Base-by-base conservation (phyloP, 2,797 vertebrate genomes). In the Scomberomorus guttatus region DNA sequence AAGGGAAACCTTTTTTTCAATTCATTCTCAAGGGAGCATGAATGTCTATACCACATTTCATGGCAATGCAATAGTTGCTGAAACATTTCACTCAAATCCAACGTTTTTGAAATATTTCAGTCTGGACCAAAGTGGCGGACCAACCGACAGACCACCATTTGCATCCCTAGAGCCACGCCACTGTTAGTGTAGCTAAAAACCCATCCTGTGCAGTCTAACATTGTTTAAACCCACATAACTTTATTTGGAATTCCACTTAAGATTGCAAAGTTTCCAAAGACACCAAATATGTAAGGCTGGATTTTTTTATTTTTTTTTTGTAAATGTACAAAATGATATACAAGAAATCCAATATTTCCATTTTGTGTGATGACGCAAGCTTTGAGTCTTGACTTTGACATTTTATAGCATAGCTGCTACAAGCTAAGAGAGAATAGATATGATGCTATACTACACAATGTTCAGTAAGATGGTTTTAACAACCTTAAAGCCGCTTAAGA, bases 401-500 rank as follows among this genome's bases (percentile, higher is more conserved):
- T 46, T 50, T 7, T 9, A 50, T 50, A 50, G 46, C 18, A 50
- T 20, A 18, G 18, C 2, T 52, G 51, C 3, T 11, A 58, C n/a
- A 32, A 29, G 46, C 14, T 51, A 5, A 20, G 22, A 55, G 46
- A 55, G 25, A 65, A 48, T 22, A 44, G 1, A 29, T 15, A 57
- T 44, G 2, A 58, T 7, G 25, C 25, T 25, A 54, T 64, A 58
- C 15, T 34, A 58, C 29, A 34, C 27, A 46, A 42, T 9, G 29
- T 62, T n/a, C 10, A 66, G 52, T 54, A 58, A 10, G 14, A 66
- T 17, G 7, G 72, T 65, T 75, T 70, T 44, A 60, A 59, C 54
- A 18, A 46, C n/a, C 29, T 22, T 64, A 39, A 66, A 48, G 44
- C 34, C 58, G 32, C 39, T 34, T 52, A 44, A 18, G 32, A 44